phyloP scores from a whole-genome alignment of 1,140 invertebrate genomes.

The Drosophila fuyamai region DNA sequence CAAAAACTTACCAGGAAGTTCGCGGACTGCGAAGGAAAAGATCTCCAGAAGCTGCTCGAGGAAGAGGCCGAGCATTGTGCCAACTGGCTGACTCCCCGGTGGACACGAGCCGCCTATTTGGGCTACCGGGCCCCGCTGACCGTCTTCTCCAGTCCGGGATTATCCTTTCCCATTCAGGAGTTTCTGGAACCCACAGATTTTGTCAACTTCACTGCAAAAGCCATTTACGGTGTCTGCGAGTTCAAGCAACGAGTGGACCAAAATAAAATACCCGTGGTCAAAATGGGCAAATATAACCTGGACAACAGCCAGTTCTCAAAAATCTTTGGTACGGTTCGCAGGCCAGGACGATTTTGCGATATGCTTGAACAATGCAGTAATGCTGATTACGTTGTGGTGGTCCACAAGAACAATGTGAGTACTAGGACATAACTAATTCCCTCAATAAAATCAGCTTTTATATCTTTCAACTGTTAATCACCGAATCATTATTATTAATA shows the following conservation, averaged over 20 bases:
- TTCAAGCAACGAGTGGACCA: slow-evolving; percentile 90
- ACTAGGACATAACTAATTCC: no score
- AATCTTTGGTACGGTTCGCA: slow-evolving; percentile 93
- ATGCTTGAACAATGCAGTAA: slow-evolving; percentile 87
- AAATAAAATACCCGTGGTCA: slow-evolving; percentile 90
- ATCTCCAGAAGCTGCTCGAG: slow-evolving; percentile 89
- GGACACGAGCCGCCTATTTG: slow-evolving; percentile 91
- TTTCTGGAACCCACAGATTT: slow-evolving; percentile 88
- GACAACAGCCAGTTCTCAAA: slow-evolving; percentile 96
- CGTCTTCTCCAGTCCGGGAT: slow-evolving; percentile 91
- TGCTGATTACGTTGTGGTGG: slow-evolving; percentile 90
- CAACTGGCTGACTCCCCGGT: slow-evolving; percentile 93
- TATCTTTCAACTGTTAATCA: no score
- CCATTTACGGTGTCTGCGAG: slow-evolving; percentile 88
- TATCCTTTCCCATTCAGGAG: slow-evolving; percentile 89
- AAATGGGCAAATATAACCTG: slow-evolving; percentile 90
- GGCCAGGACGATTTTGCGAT: slow-evolving; percentile 89
- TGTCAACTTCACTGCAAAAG: slow-evolving; percentile 89
- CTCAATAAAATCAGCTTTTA: no score
- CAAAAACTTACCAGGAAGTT: slow-evolving; percentile 88
- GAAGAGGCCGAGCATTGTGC: slow-evolving; percentile 86
- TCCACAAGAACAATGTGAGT: slow-evolving; percentile 93
- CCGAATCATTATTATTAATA: no score
- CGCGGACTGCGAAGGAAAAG: slow-evolving; percentile 86
- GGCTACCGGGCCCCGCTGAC: slow-evolving; percentile 90